Evolutionary conservation across 2,113 vertebrate species (phyloP).

Genomic region (Triplophysa tibetana): DNA sequence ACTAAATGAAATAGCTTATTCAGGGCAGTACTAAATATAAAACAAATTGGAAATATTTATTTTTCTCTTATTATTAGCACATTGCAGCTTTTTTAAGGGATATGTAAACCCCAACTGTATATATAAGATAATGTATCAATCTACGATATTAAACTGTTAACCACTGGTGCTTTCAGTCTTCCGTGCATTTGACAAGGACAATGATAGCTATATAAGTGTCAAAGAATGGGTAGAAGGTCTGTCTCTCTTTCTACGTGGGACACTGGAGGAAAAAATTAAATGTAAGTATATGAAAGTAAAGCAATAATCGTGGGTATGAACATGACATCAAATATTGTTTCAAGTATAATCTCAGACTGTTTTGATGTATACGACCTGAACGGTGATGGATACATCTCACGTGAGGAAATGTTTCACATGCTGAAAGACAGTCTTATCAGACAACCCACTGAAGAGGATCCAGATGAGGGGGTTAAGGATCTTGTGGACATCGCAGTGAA

Average conservation of each 20-base stretch:
- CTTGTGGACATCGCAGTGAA: conserved; percentile 91
- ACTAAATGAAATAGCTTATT: too few relatives aligned
- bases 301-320: too few relatives aligned
- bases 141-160: background rate
- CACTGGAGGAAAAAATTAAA: conserved; percentile 89
- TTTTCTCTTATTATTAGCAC: too few relatives aligned
- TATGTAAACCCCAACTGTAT: too few relatives aligned
- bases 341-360: conserved; percentile 75
- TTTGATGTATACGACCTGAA: conserved; percentile 92
- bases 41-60: too few relatives aligned
- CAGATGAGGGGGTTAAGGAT: conserved; percentile 89
- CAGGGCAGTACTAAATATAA: too few relatives aligned
- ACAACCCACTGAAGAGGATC: conserved; percentile 87
- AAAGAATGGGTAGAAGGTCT: conserved; percentile 90
- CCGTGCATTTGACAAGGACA: conserved; percentile 86
- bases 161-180: conserved; percentile 78
- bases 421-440: conserved; percentile 85
- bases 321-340: background rate
- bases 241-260: conserved; percentile 87
- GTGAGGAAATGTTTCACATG: conserved; percentile 92
- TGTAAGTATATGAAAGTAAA: conserved; percentile 71
- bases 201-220: conserved; percentile 74
- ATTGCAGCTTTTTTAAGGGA: too few relatives aligned
- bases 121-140: too few relatives aligned
- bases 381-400: conserved; percentile 84